Evolutionary conservation across 2,888 invertebrate species (phyloP), one percentile per base, ranked within the genome.

Genomic region (Drosophila tanythrix): DNA sequence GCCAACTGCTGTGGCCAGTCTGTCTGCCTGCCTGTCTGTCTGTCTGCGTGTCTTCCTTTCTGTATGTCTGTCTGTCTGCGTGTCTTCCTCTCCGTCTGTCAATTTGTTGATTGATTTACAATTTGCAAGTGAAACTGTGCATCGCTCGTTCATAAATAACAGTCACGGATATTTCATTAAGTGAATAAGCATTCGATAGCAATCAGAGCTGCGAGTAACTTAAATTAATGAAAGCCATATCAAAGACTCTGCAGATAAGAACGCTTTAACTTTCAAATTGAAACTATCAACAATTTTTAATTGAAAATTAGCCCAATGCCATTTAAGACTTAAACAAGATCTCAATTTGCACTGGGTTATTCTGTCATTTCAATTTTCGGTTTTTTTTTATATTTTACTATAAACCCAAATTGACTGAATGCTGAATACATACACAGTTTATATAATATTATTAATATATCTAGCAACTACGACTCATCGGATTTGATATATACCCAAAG

Each of bases 101-200:
- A 43, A 74, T 75, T 73, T 70, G 62, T 62, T 78, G 82, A 83
- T 82, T 83, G 85, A 88, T 83, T 83, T 82, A 79, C 79, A 83
- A 76, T 84, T 84, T 70, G 48, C 48, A 38, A 50, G 66, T 35
- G 58, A 40, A 38, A 40, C 18, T 46, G 36, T 40, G 59, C 29
- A 31, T 18, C 64, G 56, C 46, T 67, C 31, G 60, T 48, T 48
- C 72, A 72, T 83, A 75, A 83, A 78, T 81, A 72, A 72, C 60
- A 21, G 46, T 63, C 53, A 57, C 43, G 57, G 50, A n/a, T 52
- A 74, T 60, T 63, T 59, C 51, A 69, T 74, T 75, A 64, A 48
- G 40, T 56, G 31, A 56, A 33, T 27, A 33, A 72, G 53, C 56
- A 57, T 33, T 74, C 38, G 62, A 59, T 60, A 40, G 46, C 50